Conservation (phyloP, 1,140 invertebrate genomes). For the Idris sp. region DNA sequence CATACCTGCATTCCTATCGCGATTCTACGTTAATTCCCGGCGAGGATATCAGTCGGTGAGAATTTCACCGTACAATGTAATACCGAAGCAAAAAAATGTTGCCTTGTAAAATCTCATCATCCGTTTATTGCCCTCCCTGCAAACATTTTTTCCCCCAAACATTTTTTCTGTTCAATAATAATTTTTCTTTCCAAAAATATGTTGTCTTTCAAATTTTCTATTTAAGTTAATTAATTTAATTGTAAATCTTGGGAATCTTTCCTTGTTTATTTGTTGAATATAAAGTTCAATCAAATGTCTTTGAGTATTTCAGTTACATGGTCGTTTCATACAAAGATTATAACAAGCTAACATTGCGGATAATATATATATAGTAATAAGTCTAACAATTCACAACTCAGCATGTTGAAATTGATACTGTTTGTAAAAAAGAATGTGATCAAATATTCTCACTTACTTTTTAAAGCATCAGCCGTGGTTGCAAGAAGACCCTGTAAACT, state of each 20-base stretch:
- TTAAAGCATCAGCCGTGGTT: slow-evolving; percentile 81
- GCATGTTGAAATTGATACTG: too few species aligned
- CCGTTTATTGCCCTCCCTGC: slow-evolving; percentile 7
- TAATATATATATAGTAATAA: too few species aligned
- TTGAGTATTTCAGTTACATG: too few species aligned
- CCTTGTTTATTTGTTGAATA: too few species aligned
- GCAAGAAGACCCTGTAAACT: slow-evolving; percentile 82
- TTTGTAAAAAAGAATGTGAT: slow-evolving; percentile 40
- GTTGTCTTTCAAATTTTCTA: too few species aligned
- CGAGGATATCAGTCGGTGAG: slow-evolving; percentile 43
- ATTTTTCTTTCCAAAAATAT: too few species aligned
- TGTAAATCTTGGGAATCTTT: too few species aligned
- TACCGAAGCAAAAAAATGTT: slow-evolving; percentile 31
- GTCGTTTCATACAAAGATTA: too few species aligned
- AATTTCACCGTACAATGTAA: slow-evolving; percentile 39
- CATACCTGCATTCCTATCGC: slow-evolving; percentile 57
- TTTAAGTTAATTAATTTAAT: too few species aligned
- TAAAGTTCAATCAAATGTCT: too few species aligned
- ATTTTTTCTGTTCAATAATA: background rate
- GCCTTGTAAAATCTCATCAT: slow-evolving; percentile 20
- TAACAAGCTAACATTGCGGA: too few species aligned
- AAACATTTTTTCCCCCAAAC: slow-evolving; percentile 12
- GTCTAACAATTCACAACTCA: too few species aligned
- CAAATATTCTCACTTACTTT: slow-evolving; percentile 78
- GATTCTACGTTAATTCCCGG: slow-evolving; percentile 44